phyloP scores from a whole-genome alignment of 2,113 vertebrate genomes.

The Corythoichthys intestinalis region DNA sequence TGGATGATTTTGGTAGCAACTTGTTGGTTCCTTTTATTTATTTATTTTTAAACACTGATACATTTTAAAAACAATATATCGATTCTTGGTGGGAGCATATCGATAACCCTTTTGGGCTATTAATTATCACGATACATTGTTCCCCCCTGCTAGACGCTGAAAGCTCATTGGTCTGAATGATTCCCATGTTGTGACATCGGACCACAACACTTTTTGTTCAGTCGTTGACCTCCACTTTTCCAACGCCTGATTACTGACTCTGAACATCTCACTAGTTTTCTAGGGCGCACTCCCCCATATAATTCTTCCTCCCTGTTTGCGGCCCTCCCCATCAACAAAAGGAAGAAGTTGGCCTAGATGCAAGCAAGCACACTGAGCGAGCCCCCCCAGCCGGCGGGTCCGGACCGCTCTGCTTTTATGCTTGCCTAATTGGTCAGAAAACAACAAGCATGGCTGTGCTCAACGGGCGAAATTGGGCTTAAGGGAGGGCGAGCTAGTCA shows the following conservation, averaged over 20 bases:
- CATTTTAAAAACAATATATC: too few species aligned
- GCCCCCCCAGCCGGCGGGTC: slow-evolving; percentile 41
- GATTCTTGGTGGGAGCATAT: too few species aligned
- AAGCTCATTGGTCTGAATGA: too few species aligned
- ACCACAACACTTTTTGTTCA: too few species aligned
- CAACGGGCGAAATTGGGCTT: slow-evolving; percentile 16
- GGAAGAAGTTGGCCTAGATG: slow-evolving; percentile 50
- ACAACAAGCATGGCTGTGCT: slow-evolving; percentile 29
- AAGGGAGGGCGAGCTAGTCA: neutral
- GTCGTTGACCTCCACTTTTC: too few species aligned
- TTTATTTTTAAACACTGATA: too few species aligned
- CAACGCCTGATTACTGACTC: neutral
- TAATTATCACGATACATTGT: too few species aligned
- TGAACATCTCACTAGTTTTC: neutral
- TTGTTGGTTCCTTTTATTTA: too few species aligned
- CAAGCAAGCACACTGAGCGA: slow-evolving; percentile 40
- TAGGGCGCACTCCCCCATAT: neutral
- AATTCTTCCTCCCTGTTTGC: neutral
- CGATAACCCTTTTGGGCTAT: too few species aligned
- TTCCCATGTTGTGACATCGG: too few species aligned
- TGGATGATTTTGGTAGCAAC: too few species aligned
- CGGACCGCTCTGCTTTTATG: slow-evolving; percentile 50
- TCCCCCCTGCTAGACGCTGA: too few species aligned
- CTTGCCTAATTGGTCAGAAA: slow-evolving; percentile 71
- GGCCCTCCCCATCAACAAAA: slow-evolving; percentile 32